Percentiles rank a stretch among this genome's conserved stretches.
Evolutionary conservation across 1,140 invertebrate species (phyloP).

Genomic region (Zaprionus capensis): DNA sequence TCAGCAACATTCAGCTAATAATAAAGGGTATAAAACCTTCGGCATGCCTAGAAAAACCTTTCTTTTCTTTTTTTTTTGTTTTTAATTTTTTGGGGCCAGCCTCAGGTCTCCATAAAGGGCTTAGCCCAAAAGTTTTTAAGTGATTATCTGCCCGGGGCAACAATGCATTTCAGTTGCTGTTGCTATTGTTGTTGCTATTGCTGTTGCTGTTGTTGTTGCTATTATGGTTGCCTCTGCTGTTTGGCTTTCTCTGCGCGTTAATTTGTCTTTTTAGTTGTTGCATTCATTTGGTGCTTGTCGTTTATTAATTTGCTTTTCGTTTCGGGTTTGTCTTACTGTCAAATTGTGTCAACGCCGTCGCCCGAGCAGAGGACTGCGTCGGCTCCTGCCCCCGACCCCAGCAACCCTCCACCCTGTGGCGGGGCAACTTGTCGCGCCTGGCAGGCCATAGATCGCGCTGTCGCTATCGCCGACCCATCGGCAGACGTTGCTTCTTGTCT

Average conservation of each 20-base stretch:
- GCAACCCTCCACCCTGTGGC: constrained; percentile 12
- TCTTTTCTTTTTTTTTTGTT: constrained; percentile 13
- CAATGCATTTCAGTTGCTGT: constrained; percentile 43
- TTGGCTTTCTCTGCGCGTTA: constrained; percentile 80
- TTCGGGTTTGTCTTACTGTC: constrained; percentile 81
- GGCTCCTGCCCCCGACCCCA: constrained; percentile 6
- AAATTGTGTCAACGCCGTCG: constrained; percentile 74
- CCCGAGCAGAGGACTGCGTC: constrained; percentile 21
- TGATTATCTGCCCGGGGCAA: constrained; percentile 71
- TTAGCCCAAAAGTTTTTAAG: constrained; percentile 71
- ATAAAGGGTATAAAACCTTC: neutral
- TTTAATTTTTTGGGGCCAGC: constrained; percentile 30
- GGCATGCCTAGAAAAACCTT: neutral
- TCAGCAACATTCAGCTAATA: neutral
- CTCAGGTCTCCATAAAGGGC: constrained; percentile 67
- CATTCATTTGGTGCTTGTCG: constrained; percentile 77
- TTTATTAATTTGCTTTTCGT: constrained; percentile 82
- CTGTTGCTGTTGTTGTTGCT: constrained; percentile 27
- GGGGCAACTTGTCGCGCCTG: constrained; percentile 59
- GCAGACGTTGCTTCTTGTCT: constrained; percentile 32
- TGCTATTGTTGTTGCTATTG: constrained; percentile 2
- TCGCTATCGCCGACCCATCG: constrained; percentile 47
- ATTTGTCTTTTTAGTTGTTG: constrained; percentile 79
- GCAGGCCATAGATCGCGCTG: constrained; percentile 64
- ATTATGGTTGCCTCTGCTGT: constrained; percentile 36